These are phyloP conservation scores for Lucilia cuprina DNA, from an alignment of 1,140 invertebrate species.

Conservation along the genomic window DNA sequence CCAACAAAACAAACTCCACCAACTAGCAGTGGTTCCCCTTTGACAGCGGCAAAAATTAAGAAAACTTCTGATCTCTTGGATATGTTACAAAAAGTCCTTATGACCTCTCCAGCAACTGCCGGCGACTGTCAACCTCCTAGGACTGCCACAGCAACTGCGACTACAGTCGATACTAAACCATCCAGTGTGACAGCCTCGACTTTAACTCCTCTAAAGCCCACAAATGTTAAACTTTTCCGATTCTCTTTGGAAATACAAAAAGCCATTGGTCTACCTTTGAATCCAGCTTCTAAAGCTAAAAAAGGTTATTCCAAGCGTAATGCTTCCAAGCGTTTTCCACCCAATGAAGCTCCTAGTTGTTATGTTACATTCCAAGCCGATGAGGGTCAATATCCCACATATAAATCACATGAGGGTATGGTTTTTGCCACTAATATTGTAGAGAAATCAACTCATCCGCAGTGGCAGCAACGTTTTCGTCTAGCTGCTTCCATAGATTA, in stretches of 20 bases:
- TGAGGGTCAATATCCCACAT: constrained; percentile 44
- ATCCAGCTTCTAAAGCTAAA: constrained; percentile 59
- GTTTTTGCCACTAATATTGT: constrained; percentile 65
- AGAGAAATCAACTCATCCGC: constrained; percentile 65
- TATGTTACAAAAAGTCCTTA: constrained; percentile 60
- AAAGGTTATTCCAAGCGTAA: constrained; percentile 44
- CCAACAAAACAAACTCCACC: not conserved
- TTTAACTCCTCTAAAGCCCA: constrained; percentile 13
- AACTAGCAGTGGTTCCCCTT: not conserved
- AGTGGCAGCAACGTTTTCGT: constrained; percentile 68
- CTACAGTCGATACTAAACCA: not conserved
- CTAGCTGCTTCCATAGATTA: constrained; percentile 65
- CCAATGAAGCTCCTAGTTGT: constrained; percentile 65
- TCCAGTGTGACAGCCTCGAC: not conserved
- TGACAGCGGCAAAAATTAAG: constrained; percentile 40
- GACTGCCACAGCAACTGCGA: not conserved
- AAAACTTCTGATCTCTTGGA: constrained; percentile 63
- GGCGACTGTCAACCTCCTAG: not conserved
- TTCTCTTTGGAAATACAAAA: constrained; percentile 66
- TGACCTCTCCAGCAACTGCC: not conserved
- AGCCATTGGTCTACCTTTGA: constrained; percentile 67
- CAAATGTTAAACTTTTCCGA: constrained; percentile 51
- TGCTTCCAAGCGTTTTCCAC: constrained; percentile 47
- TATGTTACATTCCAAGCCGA: constrained; percentile 69
- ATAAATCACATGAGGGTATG: constrained; percentile 59